phyloP scores from a whole-genome alignment of 2,113 vertebrate genomes.

The Helogale parvula region DNA sequence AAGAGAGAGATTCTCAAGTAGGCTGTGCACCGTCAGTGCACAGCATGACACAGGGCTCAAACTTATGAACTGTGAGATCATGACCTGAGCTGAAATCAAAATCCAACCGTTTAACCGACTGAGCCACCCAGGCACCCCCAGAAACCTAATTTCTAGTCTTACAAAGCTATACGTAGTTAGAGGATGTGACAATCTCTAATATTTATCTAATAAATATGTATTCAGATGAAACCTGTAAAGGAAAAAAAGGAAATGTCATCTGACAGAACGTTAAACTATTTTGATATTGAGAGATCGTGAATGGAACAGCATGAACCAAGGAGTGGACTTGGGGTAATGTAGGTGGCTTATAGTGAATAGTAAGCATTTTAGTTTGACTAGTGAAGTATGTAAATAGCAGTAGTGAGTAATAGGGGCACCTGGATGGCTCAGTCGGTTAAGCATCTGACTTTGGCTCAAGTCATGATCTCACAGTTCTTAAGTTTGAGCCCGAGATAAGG shows the following conservation, averaged over 20 bases:
- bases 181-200: conserved; percentile 99
- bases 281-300: background rate
- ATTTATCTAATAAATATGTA: conserved; percentile 99
- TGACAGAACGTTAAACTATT: background rate
- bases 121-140: too few relatives aligned
- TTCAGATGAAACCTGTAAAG: conserved; percentile 98
- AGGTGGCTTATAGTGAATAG: background rate
- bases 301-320: background rate
- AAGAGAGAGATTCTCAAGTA: too few relatives aligned
- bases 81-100: too few relatives aligned
- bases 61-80: too few relatives aligned
- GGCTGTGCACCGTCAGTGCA: too few relatives aligned
- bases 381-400: background rate
- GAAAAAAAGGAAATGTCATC: too few relatives aligned
- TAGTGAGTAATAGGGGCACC: background rate
- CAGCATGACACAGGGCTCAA: too few relatives aligned
- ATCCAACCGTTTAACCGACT: too few relatives aligned
- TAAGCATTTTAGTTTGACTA: conserved; percentile 15
- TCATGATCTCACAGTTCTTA: too few relatives aligned
- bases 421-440: too few relatives aligned
- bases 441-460: too few relatives aligned
- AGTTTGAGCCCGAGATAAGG: too few relatives aligned
- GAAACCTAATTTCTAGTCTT: conserved; percentile 97
- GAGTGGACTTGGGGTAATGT: background rate
- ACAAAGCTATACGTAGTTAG: conserved; percentile 99